Evolutionary conservation across 1,140 invertebrate species (phyloP), one percentile per base, ranked within the genome.

Genomic region (Drosophila nigrodunni): DNA sequence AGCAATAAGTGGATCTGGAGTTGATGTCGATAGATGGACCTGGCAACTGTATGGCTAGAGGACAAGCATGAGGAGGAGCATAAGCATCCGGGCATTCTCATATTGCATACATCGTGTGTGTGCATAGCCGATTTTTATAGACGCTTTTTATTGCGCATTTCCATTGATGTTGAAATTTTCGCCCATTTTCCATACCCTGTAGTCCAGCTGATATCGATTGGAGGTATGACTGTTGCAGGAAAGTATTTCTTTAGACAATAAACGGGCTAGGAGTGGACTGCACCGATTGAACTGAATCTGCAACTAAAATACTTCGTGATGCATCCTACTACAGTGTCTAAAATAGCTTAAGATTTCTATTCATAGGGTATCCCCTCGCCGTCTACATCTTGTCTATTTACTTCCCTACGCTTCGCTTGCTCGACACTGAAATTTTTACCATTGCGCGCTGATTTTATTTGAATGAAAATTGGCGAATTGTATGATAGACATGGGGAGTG

Each of bases 381-480:
- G 18, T 21, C 18, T 21, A 21, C 18, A 21, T 1, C 18, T 21
- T 21, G 18, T 21, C 18, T 21, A 21, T 21, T 21, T 21, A 21
- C 18, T 21, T 21, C 18, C 18, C 18, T 21, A 21, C 18, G 43
- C 8, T 25, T 13, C 25, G 57, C 43, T 15, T 58, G 35, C 25
- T 55, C 41, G 30, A 61, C 50, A 43, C 43, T 49, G 35, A 70
- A 64, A 61, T 72, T 80, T 71, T 74, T 81, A 52, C 50, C 52
- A 59, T 64, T 76, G 61, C 41, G 39, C 78, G 77, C 74, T 80
- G 77, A 80, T 88, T 89, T 88, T 88, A 88, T 88, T 88, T 88
- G 85, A 88, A 88, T 89, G 83, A 88, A 88, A 89, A 88, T 88
- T 88, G 83, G 80, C 77, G 80, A 88, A 88, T 88, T 88, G 83